Conservation (phyloP, 23 tunicate genomes). For the Clavelina lepadiformis region DNA sequence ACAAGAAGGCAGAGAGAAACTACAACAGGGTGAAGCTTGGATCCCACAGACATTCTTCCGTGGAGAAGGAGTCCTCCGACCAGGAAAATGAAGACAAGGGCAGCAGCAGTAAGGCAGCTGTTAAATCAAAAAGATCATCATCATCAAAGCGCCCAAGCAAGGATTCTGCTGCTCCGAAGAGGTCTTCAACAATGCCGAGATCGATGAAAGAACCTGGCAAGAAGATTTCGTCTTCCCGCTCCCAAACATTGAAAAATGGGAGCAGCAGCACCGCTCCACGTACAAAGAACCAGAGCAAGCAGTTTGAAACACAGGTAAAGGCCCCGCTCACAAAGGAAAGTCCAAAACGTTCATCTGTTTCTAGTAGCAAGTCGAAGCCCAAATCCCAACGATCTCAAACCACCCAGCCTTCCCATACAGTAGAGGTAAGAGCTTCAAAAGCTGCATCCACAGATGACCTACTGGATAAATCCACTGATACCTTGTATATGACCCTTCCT, state of each 20-base stretch:
- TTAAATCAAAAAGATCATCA: not conserved
- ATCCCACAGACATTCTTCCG: conserved; percentile 25
- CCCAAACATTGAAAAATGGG: conserved; percentile 17
- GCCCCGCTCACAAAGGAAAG: too few relatives aligned
- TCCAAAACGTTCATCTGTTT: too few relatives aligned
- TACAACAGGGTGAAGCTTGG: conserved; percentile 53
- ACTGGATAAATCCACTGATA: conserved; percentile 18
- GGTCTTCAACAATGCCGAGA: conserved; percentile 33
- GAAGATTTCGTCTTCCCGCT: not conserved
- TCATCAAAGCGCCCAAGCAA: not conserved
- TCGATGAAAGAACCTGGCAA: conserved; percentile 15
- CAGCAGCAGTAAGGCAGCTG: not conserved
- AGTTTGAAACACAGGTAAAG: too few relatives aligned
- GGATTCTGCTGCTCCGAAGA: not conserved
- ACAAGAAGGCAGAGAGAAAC: conserved; percentile 56
- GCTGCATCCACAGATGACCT: conserved; percentile 26
- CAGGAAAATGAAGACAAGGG: conserved; percentile 23
- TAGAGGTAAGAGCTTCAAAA: not conserved
- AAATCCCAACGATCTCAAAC: too few relatives aligned
- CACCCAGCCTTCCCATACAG: not conserved
- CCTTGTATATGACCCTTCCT: conserved; percentile 30
- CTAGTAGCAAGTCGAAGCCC: too few relatives aligned
- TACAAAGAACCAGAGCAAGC: not conserved
- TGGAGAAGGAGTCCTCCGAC: conserved; percentile 1
- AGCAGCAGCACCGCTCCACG: conserved; percentile 1